phyloP scores from a whole-genome alignment of 2,113 vertebrate genomes.

The Psittacus erithacus region DNA sequence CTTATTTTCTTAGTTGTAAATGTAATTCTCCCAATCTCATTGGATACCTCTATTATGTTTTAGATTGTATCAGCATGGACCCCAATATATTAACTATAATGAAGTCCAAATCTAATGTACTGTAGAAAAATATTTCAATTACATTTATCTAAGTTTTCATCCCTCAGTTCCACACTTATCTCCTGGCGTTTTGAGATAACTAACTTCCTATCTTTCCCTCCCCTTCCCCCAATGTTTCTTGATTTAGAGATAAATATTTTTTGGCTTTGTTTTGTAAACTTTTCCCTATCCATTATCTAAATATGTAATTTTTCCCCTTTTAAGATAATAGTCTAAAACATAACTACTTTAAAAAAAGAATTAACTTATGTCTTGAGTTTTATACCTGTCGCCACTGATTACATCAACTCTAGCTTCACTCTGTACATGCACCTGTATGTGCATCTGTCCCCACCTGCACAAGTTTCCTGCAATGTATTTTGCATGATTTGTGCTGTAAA shows the following conservation, averaged over 20 bases:
- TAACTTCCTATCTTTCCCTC: neutral
- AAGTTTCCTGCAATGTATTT: neutral
- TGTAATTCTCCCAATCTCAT: neutral
- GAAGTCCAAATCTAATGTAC: neutral
- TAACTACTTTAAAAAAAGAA: neutral
- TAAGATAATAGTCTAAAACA: neutral
- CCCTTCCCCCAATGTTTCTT: neutral
- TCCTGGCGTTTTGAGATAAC: neutral
- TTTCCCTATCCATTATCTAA: neutral
- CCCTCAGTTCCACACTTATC: neutral
- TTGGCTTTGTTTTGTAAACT: neutral
- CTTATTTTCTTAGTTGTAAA: neutral
- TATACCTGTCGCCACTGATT: neutral
- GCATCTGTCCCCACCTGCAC: neutral
- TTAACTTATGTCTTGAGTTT: neutral
- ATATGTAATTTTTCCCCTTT: neutral
- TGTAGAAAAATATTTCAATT: conserved; percentile 1
- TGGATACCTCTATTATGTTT: neutral
- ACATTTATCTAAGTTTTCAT: neutral
- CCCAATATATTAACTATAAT: neutral
- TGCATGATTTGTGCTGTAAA: neutral
- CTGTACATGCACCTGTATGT: neutral
- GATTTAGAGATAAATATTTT: neutral
- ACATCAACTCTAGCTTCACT: neutral
- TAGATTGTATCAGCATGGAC: neutral